These are phyloP conservation scores for Lethenteron camtschaticum DNA, from an alignment of 2,113 vertebrate genomes.

Conservation along the genomic window DNA sequence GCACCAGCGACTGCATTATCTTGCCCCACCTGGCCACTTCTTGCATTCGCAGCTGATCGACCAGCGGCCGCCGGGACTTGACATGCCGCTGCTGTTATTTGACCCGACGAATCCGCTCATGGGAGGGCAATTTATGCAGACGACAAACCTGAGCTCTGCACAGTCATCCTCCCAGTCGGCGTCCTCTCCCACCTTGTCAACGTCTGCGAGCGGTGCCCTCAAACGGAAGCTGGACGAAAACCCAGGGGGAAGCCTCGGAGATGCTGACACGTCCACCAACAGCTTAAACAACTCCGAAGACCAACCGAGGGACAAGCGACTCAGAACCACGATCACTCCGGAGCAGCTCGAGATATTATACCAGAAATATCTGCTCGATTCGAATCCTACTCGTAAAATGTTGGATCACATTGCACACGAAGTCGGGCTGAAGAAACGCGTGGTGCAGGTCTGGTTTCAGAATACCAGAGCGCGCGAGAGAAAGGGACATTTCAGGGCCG, in stretches of 20 bases:
- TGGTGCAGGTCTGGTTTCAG: constrained; percentile 99
- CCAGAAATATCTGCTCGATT: constrained; percentile 90
- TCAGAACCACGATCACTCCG: constrained; percentile 93
- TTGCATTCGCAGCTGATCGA: constrained; percentile 92
- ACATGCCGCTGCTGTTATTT: constrained; percentile 97
- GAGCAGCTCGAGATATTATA: constrained; percentile 93
- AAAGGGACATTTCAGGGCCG: constrained; percentile 89
- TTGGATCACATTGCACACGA: constrained; percentile 95
- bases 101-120: constrained; percentile 87
- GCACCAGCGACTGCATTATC: constrained; percentile 93
- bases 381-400: constrained; percentile 96
- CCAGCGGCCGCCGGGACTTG: constrained; percentile 33
- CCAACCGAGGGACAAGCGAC: constrained; percentile 79
- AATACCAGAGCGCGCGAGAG: constrained; percentile 85
- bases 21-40: constrained; percentile 91
- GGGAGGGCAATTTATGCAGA: constrained; percentile 77
- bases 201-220: constrained; percentile 78
- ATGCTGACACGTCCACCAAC: constrained; percentile 53
- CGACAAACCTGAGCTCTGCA: constrained; percentile 66
- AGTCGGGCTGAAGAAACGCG: constrained; percentile 89
- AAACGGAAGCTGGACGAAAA: constrained; percentile 97
- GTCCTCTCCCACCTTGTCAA: constrained; percentile 77
- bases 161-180: constrained; percentile 37
- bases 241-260: constrained; percentile 72
- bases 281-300: constrained; percentile 56